Evolutionary conservation across 2,113 vertebrate species (phyloP).

Genomic region (Podocnemis expansa): DNA sequence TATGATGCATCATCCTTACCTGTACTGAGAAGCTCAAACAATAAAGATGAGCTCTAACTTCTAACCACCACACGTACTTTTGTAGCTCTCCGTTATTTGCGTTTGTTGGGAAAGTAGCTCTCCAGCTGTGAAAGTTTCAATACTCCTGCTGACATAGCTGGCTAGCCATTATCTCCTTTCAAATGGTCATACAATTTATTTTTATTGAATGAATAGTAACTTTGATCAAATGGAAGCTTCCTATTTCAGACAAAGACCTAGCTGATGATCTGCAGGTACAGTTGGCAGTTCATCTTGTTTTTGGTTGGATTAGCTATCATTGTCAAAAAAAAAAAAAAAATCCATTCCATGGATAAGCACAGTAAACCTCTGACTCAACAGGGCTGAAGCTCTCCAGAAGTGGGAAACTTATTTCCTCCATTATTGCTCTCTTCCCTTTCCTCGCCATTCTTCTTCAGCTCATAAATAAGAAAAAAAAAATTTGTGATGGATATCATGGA

Average conservation of each 20-base stretch:
- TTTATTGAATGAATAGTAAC: constrained; percentile 15
- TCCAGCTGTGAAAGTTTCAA: constrained; percentile 33
- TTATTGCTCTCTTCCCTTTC: background rate
- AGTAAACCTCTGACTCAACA: rapidly evolving
- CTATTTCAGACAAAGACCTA: background rate
- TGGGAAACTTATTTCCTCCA: background rate
- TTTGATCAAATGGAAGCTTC: background rate
- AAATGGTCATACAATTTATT: background rate
- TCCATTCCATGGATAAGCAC: background rate
- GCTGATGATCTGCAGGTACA: background rate
- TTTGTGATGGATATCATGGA: too few species aligned
- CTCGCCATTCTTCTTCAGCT: background rate
- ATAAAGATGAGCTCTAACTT: too few species aligned
- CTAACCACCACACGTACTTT: rapidly evolving
- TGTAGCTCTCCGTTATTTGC: background rate
- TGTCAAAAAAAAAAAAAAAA: background rate
- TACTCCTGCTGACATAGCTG: constrained; percentile 7
- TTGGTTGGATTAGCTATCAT: background rate
- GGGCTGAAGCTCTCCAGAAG: background rate
- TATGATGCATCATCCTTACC: background rate
- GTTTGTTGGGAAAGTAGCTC: background rate
- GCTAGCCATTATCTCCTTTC: background rate
- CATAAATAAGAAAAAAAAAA: background rate
- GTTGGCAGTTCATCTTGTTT: background rate
- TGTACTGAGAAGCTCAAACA: too few species aligned